Conservation (phyloP, 2,888 invertebrate species). For the Parnassius smintheus region DNA sequence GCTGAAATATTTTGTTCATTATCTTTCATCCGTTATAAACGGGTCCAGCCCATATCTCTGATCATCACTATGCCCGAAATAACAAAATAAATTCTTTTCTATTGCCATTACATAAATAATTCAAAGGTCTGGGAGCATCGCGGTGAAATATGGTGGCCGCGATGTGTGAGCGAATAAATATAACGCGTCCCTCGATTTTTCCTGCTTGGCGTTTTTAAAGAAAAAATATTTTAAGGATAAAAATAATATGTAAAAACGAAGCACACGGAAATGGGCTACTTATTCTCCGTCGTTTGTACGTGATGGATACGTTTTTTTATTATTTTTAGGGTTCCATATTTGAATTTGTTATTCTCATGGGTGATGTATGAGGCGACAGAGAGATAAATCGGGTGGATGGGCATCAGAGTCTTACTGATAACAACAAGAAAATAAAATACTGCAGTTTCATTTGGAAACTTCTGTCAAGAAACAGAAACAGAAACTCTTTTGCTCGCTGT, state of each 20-base stretch:
- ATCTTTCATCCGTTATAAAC: not conserved
- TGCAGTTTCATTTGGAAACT: no score
- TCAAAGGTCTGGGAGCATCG: conserved; percentile 58
- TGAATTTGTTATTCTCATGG: no score
- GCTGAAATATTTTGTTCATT: conserved; percentile 7
- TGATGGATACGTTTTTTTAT: not conserved
- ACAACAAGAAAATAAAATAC: no score
- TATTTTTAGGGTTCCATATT: no score
- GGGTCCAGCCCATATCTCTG: not conserved
- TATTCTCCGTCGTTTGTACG: no score
- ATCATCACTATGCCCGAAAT: conserved; percentile 14
- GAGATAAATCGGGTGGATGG: no score
- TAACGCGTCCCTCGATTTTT: conserved; percentile 46
- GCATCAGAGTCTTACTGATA: no score
- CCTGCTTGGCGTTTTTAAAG: conserved; percentile 35
- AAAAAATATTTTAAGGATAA: conserved; percentile 21
- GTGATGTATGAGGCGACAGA: no score
- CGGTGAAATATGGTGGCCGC: conserved; percentile 64
- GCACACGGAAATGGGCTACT: conserved; percentile 1
- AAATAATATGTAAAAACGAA: conserved; percentile 23
- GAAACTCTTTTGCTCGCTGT: no score
- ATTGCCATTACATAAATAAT: conserved; percentile 70
- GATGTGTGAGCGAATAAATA: conserved; percentile 50
- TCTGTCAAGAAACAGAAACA: no score
- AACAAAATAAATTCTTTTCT: conserved; percentile 33